Base-by-base conservation (phyloP, 2,888 invertebrate species). In the Amblyjoppa proteus region DNA sequence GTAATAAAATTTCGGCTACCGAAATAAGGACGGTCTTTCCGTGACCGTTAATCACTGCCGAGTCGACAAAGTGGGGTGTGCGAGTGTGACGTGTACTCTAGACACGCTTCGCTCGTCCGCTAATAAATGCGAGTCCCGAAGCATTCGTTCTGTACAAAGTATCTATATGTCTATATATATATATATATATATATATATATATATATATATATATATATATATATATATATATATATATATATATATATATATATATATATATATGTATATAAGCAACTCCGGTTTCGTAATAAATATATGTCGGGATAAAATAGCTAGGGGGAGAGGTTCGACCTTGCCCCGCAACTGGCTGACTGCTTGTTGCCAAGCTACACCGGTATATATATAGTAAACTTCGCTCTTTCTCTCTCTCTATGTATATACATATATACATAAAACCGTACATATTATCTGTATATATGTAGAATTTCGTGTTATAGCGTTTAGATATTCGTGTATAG, bases 291-390 rank as follows among this genome's bases (percentile, higher is more conserved):
- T 92, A 91, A 92, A 92, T 91, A 92, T 91, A 92, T 90, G 89
- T 88, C 87, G 90, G 93, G 90, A 92, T 92, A 92, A 92, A 92
- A 92, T 91, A 90, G 90, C 89, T 84, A 86, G 84, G 89, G 88
- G 89, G 91, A 89, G 91, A 90, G 91, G 90, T 89, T 90, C 92
- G 93, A 93, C 93, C 93, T 93, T 93, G 93, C 92, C 93, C 92
- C 91, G 92, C 90, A 92, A 92, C 90, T 90, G 87, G 87, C 89
- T 89, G 91, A 88, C 88, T 90, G 92, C 92, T 92, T 93, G 93
- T 93, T 93, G 92, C 93, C 92, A 93, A 92, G 93, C 92, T 93
- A 93, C 92, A 88, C 69, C 87, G 88, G 90, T 92, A 91, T 92
- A 90, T 92, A 92, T 92, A 92, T 89, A 38, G 64, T 64, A 31